A percentile compares a stretch with the other conserved stretches of the same genome.
These are phyloP conservation scores for Agrochola lota DNA, from an alignment of 2,888 invertebrate species.

Conservation along the genomic window DNA sequence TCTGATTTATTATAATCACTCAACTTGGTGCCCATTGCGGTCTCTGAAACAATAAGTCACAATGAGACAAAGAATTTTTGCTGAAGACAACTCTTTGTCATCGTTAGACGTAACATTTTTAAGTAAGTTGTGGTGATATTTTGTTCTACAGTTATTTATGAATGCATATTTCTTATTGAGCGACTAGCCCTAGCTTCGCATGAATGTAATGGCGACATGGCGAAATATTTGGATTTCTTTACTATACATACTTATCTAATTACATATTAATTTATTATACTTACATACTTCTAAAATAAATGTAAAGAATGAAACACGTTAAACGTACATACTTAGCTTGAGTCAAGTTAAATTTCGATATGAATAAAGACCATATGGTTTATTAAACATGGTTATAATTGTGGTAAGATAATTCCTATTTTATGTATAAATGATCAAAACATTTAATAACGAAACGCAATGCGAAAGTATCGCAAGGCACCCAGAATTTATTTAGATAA, in stretches of 20 bases:
- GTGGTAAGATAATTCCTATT: background rate
- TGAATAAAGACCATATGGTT: background rate
- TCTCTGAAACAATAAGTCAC: slow-evolving; percentile 82
- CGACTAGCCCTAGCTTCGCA: background rate
- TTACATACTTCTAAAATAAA: too few relatives aligned
- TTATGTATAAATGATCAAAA: background rate
- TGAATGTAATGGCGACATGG: background rate
- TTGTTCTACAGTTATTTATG: background rate
- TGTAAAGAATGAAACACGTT: too few relatives aligned
- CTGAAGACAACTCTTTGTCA: background rate
- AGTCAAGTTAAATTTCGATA: background rate
- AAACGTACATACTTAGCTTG: background rate
- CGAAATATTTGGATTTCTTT: background rate
- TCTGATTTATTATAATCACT: slow-evolving; percentile 78
- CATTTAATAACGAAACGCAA: background rate
- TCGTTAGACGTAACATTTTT: background rate
- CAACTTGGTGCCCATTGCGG: slow-evolving; percentile 93
- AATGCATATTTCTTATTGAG: background rate
- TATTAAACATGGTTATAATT: background rate
- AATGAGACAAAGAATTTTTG: background rate
- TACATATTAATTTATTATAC: too few relatives aligned
- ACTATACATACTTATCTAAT: background rate
- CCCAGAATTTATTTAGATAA: background rate
- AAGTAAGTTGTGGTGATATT: too few relatives aligned
- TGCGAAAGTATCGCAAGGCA: too few relatives aligned